Base-by-base conservation (phyloP, 64 coral and sea anemone species). In the Montipora capricornis region DNA sequence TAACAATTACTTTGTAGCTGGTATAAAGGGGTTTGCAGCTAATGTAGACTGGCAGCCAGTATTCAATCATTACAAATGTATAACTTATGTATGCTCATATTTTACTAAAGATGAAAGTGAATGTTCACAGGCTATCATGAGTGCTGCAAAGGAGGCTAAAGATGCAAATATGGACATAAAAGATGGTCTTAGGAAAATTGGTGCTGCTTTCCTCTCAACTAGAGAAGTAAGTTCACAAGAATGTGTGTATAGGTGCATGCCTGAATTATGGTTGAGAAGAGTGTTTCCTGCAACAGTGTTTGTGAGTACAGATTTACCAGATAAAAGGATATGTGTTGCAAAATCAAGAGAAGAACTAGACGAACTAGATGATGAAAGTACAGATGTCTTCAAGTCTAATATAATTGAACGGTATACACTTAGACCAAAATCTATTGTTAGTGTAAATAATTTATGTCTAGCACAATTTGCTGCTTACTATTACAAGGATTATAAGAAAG, bases 391-490 rank as follows among this genome's bases (percentile, higher is more conserved):
- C 82, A 85, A 85, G 80, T 86, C 82, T 44, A 86, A 86, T 67
- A 86, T 86, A 9, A 67, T 86, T 67, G 82, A 86, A 26, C 5
- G 57, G 4, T 70, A 86, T 68, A 70, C 0, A 68, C 19, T 86
- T 8, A 86, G 84, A 87, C 84, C 84, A 16, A 37, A 87, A 5
- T 87, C 84, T 44, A 87, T 87, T 87, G 11, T 67, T 73, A 4
- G 11, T 87, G 29, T 29, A 29, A 29, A 29, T 29, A 29, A 29
- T 29, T 29, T 29, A 29, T 29, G 29, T 24, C 49, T 92, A 12
- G 80, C 90, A 44, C 7, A 92, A 45, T 92, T 92, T 92, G 90
- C 80, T 64, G 70, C 90, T 14, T 83, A 92, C 47, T 83, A 91
- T 70, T 61, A 75, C 14, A 92, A 85, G 77, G 64, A 87, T 47